Base-by-base conservation (phyloP, 2,113 vertebrate genomes). In the Mesoclemmys tuberculata region DNA sequence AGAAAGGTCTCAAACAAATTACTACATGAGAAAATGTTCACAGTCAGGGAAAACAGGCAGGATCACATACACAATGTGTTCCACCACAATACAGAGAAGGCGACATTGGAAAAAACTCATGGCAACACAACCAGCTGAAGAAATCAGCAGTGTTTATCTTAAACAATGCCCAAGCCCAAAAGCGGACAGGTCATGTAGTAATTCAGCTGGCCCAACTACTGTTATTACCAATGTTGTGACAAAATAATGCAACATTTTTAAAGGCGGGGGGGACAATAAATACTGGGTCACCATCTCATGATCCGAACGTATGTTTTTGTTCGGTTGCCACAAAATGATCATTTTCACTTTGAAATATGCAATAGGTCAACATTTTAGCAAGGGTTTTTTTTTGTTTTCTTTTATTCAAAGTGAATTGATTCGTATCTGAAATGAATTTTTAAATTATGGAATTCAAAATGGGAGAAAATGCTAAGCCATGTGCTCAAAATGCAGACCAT, bases 41-140 rank as follows among this genome's bases (percentile, higher is more conserved):
- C 4, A 19, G 8, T 90, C 22, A 77, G 4, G 61, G 84, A 22
- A 41, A 82, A 8, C 0, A 14, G 80, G 75, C 38, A 38, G 58
- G 55, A 19, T 1, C 24, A 44, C 6, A 0, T 29, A 2, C 0
- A 16, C 84, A 54, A 24, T 3, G 1, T 3, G 0, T 19, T 0
- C 41, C 29, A 52, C 68, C 31, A 5, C 3, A 1, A 89, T 84
- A 75, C 77, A 68, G 75, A 51, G 79, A 55, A 46, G 82, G 49
- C 9, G 7, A 29, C 1, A 48, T 46, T 75, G 56, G 78, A 1
- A 48, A 31, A 58, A 1, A 48, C 80, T 54, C 51, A 77, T 51
- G 46, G 51, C 12, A 64, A 35, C 56, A 35, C 31, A 64, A n/a
- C n/a, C n/a, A 26, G 44, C 13, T 12, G 8, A 61, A 35, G 83